These are phyloP conservation scores for Phlogophora meticulosa DNA, from an alignment of 2,888 invertebrate genomes.

Conservation along the genomic window DNA sequence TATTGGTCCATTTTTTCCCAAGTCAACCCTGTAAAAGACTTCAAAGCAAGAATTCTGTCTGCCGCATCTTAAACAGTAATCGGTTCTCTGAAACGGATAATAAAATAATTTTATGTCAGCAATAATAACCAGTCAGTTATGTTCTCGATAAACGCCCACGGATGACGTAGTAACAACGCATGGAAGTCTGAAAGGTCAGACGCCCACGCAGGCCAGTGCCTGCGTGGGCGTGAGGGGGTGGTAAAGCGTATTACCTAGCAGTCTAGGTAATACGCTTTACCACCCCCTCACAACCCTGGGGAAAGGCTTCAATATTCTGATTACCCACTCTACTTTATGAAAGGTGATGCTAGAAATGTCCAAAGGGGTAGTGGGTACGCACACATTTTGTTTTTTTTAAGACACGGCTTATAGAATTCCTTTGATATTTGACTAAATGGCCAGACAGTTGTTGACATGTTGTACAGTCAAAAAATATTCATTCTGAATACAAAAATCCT, in stretches of 20 bases:
- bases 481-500: no score
- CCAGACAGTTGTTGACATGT: no score
- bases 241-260: no score
- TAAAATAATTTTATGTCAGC: constrained; percentile 15
- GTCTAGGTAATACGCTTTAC: not conserved
- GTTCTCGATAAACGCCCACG: constrained; percentile 23
- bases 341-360: not conserved
- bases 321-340: constrained; percentile 2
- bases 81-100: constrained; percentile 4
- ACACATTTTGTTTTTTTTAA: not conserved
- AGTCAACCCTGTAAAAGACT: not conserved
- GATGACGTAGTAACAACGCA: constrained; percentile 28
- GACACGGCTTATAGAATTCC: no score
- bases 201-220: no score
- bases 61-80: not conserved
- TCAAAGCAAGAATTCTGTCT: not conserved
- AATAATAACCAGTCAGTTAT: not conserved
- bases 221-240: no score
- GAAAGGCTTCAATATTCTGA: constrained; percentile 21
- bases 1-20: no score
- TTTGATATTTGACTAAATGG: no score
- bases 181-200: constrained; percentile 37
- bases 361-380: not conserved
- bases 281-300: constrained; percentile 16
- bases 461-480: no score